These are phyloP conservation scores for Cyanistes caeruleus DNA, from an alignment of 2,113 vertebrate species.

Conservation along the genomic window DNA sequence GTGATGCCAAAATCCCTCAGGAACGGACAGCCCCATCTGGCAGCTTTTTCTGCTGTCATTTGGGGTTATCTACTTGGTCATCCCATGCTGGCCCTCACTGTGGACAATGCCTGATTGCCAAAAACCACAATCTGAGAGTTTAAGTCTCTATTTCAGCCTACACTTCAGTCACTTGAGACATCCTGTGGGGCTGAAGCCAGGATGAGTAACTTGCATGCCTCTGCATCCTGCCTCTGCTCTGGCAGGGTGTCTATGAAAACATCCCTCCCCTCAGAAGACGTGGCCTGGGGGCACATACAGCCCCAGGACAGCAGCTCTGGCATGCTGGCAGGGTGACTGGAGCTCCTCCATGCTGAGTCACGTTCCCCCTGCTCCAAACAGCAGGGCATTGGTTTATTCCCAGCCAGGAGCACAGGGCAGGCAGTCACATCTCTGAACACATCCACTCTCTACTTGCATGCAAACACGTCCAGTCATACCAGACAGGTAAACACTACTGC, in stretches of 20 bases:
- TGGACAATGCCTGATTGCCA: background rate
- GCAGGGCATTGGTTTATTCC: background rate
- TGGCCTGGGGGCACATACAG: background rate
- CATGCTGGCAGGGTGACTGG: background rate
- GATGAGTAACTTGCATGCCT: conserved; percentile 13
- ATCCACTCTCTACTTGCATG: background rate
- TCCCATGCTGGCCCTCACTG: background rate
- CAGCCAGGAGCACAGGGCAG: background rate
- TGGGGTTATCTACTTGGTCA: background rate
- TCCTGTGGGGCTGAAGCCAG: conserved; percentile 13
- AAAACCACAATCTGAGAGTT: background rate
- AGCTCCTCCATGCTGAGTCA: background rate
- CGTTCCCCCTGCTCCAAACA: background rate
- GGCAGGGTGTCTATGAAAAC: background rate
- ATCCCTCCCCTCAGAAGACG: background rate
- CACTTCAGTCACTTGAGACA: conserved; percentile 18
- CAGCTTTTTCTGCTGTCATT: background rate
- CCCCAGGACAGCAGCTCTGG: background rate
- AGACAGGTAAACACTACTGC: background rate
- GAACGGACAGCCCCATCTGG: background rate
- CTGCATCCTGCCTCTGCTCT: conserved; percentile 39
- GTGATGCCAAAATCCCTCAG: background rate
- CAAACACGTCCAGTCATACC: background rate
- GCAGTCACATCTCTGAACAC: background rate
- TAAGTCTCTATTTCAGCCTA: background rate